phyloP scores from a whole-genome alignment of 2,888 invertebrate species.

The Thecophora atra region DNA sequence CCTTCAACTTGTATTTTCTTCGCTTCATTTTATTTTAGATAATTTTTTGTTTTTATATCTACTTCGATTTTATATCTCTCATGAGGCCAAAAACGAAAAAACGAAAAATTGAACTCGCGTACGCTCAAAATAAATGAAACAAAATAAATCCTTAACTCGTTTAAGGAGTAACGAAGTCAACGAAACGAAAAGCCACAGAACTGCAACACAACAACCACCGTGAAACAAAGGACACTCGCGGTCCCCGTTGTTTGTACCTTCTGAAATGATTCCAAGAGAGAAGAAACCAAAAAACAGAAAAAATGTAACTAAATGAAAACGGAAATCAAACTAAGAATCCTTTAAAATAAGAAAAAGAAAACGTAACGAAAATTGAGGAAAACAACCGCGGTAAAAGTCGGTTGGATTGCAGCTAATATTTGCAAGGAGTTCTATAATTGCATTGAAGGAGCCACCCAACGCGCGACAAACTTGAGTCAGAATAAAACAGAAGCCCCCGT shows the following conservation, averaged over 20 bases:
- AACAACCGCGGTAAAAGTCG: not conserved
- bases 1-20: not conserved
- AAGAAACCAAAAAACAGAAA: not conserved
- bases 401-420: not conserved
- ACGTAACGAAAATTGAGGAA: not conserved
- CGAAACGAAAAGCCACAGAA: not conserved
- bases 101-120: not conserved
- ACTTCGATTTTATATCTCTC: not conserved
- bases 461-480: not conserved
- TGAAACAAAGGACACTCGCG: not conserved
- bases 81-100: not conserved
- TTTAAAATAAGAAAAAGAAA: not conserved
- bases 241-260: not conserved
- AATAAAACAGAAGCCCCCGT: not conserved
- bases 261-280: too few relatives aligned
- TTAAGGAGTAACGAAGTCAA: not conserved
- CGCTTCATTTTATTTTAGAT: not conserved
- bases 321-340: not conserved
- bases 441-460: not conserved
- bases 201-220: not conserved
- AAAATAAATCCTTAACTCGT: constrained; percentile 1
- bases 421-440: not conserved
- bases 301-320: not conserved
- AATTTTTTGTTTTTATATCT: not conserved
- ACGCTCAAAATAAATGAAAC: constrained; percentile 1